These are phyloP conservation scores for Lethrus apterus DNA, from an alignment of 1,140 invertebrate genomes.

Conservation along the genomic window DNA sequence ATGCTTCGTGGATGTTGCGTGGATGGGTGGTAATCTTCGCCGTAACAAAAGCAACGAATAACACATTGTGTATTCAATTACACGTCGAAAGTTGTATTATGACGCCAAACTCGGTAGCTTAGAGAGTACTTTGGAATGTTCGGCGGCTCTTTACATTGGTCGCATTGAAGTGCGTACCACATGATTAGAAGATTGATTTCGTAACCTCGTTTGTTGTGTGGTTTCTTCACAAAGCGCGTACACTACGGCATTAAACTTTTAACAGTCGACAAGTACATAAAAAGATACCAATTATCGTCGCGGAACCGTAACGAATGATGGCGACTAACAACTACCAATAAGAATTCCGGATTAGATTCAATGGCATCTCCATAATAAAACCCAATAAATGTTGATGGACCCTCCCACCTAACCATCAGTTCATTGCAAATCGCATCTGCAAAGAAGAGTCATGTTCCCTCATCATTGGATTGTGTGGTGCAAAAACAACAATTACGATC, in stretches of 20 bases:
- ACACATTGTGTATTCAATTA: no score
- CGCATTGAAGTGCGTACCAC: background rate
- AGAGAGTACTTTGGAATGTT: no score
- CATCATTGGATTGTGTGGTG: slow-evolving; percentile 7
- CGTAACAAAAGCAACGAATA: no score
- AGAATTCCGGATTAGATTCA: slow-evolving; percentile 13
- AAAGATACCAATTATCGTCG: slow-evolving; percentile 12
- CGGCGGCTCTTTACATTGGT: slow-evolving; percentile 3
- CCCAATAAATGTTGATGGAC: slow-evolving; percentile 13
- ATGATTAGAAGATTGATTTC: slow-evolving; percentile 13
- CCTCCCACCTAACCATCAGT: slow-evolving; percentile 10
- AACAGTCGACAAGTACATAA: slow-evolving; percentile 11
- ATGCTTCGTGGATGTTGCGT: no score
- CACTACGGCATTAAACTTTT: slow-evolving; percentile 9
- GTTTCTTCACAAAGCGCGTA: slow-evolving; percentile 8
- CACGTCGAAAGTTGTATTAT: no score
- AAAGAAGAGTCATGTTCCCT: slow-evolving; percentile 5
- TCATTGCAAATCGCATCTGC: slow-evolving; percentile 9
- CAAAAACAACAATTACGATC: slow-evolving; percentile 2
- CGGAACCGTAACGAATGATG: slow-evolving; percentile 13
- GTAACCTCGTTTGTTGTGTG: slow-evolving; percentile 5
- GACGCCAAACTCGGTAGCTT: no score
- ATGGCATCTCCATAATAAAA: slow-evolving; percentile 14
- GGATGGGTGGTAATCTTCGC: no score
- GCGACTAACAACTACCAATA: slow-evolving; percentile 10